A percentile compares a stretch with the other conserved stretches of the same genome.
Evolutionary conservation across 1,140 invertebrate genomes (phyloP).

Genomic region (Drosophila nikananu): DNA sequence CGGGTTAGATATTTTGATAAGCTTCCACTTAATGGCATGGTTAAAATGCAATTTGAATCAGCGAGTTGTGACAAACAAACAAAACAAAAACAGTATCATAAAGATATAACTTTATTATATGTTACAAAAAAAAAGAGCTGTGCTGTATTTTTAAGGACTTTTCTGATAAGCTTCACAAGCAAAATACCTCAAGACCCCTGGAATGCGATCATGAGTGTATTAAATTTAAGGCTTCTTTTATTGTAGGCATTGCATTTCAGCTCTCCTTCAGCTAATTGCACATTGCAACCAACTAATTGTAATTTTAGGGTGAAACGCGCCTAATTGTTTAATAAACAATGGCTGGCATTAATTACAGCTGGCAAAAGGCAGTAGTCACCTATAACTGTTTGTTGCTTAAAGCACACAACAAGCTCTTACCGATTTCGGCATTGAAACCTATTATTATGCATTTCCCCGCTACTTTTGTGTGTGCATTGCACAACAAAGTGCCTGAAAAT

Average conservation of each 20-base stretch:
- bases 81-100: neutral
- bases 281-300: conserved; percentile 16
- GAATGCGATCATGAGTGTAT: neutral
- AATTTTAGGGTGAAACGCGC: conserved; percentile 48
- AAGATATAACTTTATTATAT: conserved; percentile 2
- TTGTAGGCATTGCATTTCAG: conserved; percentile 12
- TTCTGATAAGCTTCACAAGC: neutral
- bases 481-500: conserved; percentile 45
- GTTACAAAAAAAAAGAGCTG: neutral
- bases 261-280: neutral
- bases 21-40: neutral
- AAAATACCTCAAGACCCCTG: neutral
- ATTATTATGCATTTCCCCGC: conserved; percentile 30
- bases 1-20: neutral
- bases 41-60: conserved; percentile 1
- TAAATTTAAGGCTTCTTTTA: neutral
- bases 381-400: conserved; percentile 22
- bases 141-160: neutral
- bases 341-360: conserved; percentile 50
- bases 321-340: conserved; percentile 54
- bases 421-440: conserved; percentile 22
- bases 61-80: neutral
- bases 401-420: conserved; percentile 19
- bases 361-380: conserved; percentile 20
- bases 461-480: conserved; percentile 41